Conservation (phyloP, 1,140 invertebrate species). For the Scylla paramamosain region DNA sequence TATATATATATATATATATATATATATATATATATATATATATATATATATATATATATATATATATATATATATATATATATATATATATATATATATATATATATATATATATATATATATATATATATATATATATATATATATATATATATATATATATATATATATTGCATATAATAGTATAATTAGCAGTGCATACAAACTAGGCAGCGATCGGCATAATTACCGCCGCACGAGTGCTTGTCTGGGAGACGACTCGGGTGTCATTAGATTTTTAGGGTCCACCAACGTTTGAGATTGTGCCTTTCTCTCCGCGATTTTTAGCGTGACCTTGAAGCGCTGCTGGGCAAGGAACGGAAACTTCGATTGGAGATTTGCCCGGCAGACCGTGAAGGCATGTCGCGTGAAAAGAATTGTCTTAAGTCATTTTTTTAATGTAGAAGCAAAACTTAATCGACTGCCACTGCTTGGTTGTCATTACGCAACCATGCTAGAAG, state of each 20-base stretch:
- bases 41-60: slow-evolving; percentile 57
- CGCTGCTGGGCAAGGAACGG: neutral
- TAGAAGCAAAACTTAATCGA: too few relatives aligned
- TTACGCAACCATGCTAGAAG: neutral
- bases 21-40: slow-evolving; percentile 38
- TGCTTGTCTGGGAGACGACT: neutral
- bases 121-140: slow-evolving; percentile 61
- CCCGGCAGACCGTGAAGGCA: slow-evolving; percentile 31
- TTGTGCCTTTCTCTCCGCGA: neutral
- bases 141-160: slow-evolving; percentile 54
- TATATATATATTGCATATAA: slow-evolving; percentile 64
- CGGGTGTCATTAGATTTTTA: too few relatives aligned
- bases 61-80: slow-evolving; percentile 54
- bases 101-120: slow-evolving; percentile 50
- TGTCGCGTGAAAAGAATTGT: neutral
- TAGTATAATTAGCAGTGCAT: slow-evolving; percentile 45
- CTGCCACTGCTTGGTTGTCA: too few relatives aligned
- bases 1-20: slow-evolving; percentile 33
- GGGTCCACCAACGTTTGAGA: too few relatives aligned
- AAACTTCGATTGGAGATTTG: neutral
- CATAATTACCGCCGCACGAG: neutral
- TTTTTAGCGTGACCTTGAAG: slow-evolving; percentile 26
- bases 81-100: neutral
- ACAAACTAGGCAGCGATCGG: neutral
- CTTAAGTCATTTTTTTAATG: too few relatives aligned